Percentiles rank a stretch among this genome's conserved stretches.
phyloP scores from a whole-genome alignment of 2,113 vertebrate genomes.

The Amphiprion ocellaris region DNA sequence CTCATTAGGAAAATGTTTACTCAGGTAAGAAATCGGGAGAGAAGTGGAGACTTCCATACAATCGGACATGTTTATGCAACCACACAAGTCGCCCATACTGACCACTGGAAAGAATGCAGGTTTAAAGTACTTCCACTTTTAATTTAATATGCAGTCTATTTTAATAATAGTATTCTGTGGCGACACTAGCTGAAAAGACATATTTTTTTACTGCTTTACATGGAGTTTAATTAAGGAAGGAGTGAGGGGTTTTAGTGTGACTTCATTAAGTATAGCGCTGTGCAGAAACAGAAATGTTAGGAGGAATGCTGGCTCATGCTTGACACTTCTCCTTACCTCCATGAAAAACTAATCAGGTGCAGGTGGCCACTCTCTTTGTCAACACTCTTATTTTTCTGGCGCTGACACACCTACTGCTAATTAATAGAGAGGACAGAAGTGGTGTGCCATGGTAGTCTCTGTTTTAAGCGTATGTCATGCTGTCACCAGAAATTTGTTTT shows the following conservation, averaged over 20 bases:
- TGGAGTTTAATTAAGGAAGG: not conserved
- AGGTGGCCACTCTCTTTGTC: conserved; percentile 41
- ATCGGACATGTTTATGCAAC: no score
- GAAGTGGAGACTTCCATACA: no score
- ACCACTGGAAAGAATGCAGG: no score
- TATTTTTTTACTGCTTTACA: no score
- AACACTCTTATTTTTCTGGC: conserved; percentile 20
- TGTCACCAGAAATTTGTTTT: conserved; percentile 67
- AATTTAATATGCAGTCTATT: no score
- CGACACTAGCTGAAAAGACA: no score
- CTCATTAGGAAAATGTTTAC: no score
- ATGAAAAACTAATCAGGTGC: conserved; percentile 28
- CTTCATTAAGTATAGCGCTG: not conserved
- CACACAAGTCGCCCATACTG: no score
- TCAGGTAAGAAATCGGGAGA: no score
- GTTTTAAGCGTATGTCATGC: conserved; percentile 63
- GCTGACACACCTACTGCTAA: conserved; percentile 49
- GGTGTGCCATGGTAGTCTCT: conserved; percentile 24
- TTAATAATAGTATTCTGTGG: no score
- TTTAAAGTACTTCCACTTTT: no score
- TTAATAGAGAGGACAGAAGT: conserved; percentile 57
- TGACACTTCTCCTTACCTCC: conserved; percentile 23
- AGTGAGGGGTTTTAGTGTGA: not conserved
- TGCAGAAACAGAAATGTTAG: conserved; percentile 2
- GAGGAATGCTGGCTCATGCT: not conserved